Evolutionary conservation across 1,140 invertebrate species (phyloP), one percentile per base, ranked within the genome.

Genomic region (Argopecten irradians): DNA sequence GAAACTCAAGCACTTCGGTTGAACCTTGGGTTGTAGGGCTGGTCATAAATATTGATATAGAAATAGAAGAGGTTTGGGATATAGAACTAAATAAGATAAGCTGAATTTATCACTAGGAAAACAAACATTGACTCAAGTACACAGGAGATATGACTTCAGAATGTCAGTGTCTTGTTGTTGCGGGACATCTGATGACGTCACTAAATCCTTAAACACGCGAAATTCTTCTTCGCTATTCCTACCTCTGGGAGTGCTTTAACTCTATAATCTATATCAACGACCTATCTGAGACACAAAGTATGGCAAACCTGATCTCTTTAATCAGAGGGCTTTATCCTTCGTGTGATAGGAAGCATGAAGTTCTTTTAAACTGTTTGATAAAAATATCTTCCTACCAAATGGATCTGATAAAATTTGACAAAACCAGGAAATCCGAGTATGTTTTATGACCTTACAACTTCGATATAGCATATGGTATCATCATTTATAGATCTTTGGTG

Each of bases 261-360:
- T 71, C n/a, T 71, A 22, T 71, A 28, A 71, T 71, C 55, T 71
- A 71, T 71, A 71, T 71, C 55, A 71, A n/a, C n/a, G 55, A 71
- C 55, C 55, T 71, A n/a, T 71, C 55, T 71, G 55, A 16, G 55
- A 2, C 55, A 71, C 55, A 71, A 16, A 71, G 1, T 71, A 16
- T 71, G 55, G 2, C 55, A 1, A 71, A 22, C 55, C 55, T 71
- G 55, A 71, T 71, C 55, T 71, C n/a, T 71, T n/a, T 71, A 71
- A 71, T 22, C 55, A 71, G 55, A n/a, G 55, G n/a, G 55, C 28
- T 71, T 71, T 71, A 71, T 71, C 55, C 55, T 3, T 71, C n/a
- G 5, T 22, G 22, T 28, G 55, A 28, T 71, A 28, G 22, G 55
- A 7, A 71, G 28, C 55, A 22, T 5, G 11, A n/a, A 5, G 28